Conservation (phyloP, 2,888 invertebrate genomes). For the Zootermopsis nevadensis region DNA sequence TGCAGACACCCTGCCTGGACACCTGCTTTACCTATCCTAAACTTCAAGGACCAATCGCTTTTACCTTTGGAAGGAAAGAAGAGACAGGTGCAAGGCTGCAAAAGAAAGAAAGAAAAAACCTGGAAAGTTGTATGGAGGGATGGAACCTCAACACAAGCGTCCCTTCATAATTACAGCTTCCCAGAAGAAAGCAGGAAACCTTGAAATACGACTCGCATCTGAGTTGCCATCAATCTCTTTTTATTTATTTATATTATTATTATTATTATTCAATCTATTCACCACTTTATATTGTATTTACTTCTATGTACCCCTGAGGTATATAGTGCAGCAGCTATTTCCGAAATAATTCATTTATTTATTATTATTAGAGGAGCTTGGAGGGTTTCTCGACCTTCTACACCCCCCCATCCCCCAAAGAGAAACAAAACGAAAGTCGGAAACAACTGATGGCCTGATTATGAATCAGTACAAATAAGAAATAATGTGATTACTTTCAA, state of each 20-base stretch:
- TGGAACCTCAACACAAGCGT: neutral
- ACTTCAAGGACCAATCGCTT: neutral
- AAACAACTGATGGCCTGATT: no score
- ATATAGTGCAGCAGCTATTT: no score
- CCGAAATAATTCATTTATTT: neutral
- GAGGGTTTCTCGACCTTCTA: slow-evolving; percentile 11
- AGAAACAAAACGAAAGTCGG: no score
- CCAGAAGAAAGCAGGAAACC: slow-evolving; percentile 41
- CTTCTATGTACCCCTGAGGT: no score
- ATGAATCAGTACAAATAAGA: no score
- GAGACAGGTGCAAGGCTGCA: neutral
- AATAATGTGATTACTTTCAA: no score
- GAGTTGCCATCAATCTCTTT: neutral
- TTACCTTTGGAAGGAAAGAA: neutral
- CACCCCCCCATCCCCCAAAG: no score
- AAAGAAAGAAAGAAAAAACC: neutral
- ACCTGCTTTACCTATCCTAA: neutral
- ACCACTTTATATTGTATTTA: no score
- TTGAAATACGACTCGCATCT: slow-evolving; percentile 5
- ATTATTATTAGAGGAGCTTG: neutral
- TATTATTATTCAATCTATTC: no score
- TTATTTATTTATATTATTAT: neutral
- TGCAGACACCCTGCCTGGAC: neutral
- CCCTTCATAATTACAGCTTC: slow-evolving; percentile 1
- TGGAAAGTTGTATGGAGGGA: neutral